Conservation (phyloP, 2,113 vertebrate species). For the Lates calcarifer region DNA sequence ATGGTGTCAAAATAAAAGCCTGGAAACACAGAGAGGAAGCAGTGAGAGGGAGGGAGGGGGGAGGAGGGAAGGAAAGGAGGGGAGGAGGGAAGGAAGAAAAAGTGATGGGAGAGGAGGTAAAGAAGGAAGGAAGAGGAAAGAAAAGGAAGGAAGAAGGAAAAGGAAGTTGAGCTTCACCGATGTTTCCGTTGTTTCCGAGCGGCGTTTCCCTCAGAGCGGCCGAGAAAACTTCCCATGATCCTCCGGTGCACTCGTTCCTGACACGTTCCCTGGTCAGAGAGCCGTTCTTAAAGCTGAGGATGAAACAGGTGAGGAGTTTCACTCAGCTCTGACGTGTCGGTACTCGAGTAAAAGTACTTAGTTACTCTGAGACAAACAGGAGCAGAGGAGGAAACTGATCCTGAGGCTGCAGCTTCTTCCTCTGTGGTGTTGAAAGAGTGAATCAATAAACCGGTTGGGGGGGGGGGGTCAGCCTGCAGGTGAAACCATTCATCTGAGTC, state of each 20-base stretch:
- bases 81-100: rapidly evolving
- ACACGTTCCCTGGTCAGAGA: constrained; percentile 94
- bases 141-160: neutral
- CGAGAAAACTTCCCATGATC: constrained; percentile 93
- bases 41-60: neutral
- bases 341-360: too few relatives aligned
- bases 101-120: too few relatives aligned
- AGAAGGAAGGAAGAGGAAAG: neutral
- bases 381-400: too few relatives aligned
- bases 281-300: constrained; percentile 94
- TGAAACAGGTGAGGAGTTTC: too few relatives aligned
- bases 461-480: too few relatives aligned
- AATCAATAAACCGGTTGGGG: too few relatives aligned
- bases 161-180: constrained; percentile 86
- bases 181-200: constrained; percentile 90
- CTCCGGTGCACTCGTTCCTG: constrained; percentile 86
- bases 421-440: too few relatives aligned
- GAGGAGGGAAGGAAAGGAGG: too few relatives aligned
- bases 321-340: too few relatives aligned
- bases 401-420: too few relatives aligned
- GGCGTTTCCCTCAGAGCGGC: constrained; percentile 84
- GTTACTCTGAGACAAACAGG: too few relatives aligned
- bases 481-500: too few relatives aligned
- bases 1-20: constrained; percentile 93
- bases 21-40: constrained; percentile 51